phyloP scores from a whole-genome alignment of 2,888 invertebrate genomes.

The Ophonus ardosiacus region DNA sequence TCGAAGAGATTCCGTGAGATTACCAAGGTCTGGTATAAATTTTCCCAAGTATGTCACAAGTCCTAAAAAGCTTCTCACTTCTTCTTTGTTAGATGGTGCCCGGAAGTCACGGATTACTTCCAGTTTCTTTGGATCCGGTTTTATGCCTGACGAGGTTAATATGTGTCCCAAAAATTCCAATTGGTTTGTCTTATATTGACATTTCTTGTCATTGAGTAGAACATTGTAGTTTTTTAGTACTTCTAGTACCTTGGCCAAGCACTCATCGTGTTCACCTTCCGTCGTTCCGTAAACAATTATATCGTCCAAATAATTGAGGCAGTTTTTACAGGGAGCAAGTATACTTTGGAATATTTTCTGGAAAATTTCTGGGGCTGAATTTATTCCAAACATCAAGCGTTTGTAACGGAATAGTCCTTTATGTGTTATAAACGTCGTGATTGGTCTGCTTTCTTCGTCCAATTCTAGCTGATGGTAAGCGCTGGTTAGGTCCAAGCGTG shows the following conservation, averaged over 20 bases:
- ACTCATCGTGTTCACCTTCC: neutral
- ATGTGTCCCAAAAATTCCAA: conserved; percentile 6
- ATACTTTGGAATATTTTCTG: too few relatives aligned
- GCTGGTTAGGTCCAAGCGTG: too few relatives aligned
- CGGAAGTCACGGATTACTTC: neutral
- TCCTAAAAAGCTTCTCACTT: neutral
- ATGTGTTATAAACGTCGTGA: too few relatives aligned
- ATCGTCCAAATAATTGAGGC: neutral
- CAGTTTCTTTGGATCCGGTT: neutral
- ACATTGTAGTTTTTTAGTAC: neutral
- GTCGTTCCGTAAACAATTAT: neutral
- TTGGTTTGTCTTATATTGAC: neutral
- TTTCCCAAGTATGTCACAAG: neutral
- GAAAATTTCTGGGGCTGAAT: too few relatives aligned
- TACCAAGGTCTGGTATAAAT: neutral
- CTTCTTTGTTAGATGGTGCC: neutral
- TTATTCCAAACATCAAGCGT: too few relatives aligned
- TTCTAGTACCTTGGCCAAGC: neutral
- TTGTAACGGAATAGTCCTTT: too few relatives aligned
- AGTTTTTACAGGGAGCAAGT: too few relatives aligned
- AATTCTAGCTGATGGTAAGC: too few relatives aligned
- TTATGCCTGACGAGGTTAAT: conserved; percentile 12
- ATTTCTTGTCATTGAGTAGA: neutral
- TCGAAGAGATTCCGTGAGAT: neutral
- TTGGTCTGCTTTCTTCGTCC: too few relatives aligned